phyloP scores from a whole-genome alignment of 2,113 vertebrate genomes.

The Onychorhynchus coronatus region DNA sequence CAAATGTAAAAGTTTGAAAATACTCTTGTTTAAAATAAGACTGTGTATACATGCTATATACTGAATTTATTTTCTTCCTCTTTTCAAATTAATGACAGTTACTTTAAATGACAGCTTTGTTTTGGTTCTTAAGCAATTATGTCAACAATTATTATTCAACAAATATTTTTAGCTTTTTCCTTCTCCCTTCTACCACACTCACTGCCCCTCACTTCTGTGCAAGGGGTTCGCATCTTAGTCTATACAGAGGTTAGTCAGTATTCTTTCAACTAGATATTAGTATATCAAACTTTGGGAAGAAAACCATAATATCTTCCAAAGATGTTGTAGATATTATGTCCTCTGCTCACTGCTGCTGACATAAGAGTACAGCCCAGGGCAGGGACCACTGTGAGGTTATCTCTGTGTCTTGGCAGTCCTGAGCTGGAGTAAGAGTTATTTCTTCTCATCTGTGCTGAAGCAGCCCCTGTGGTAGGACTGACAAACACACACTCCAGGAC shows the following conservation, averaged over 20 bases:
- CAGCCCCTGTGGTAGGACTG: not conserved
- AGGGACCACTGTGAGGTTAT: not conserved
- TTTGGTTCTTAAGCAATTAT: not conserved
- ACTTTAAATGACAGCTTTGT: not conserved
- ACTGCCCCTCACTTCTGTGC: accelerated
- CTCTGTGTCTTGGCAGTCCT: not conserved
- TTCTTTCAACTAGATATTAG: not conserved
- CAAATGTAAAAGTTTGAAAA: constrained; percentile 44
- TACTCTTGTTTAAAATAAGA: not conserved
- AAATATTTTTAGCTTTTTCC: accelerated
- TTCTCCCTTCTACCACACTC: no score
- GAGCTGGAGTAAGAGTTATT: not conserved
- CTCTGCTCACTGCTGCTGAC: not conserved
- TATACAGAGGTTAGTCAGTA: not conserved
- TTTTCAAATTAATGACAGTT: not conserved
- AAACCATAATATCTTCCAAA: not conserved
- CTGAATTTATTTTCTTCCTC: not conserved
- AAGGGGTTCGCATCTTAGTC: not conserved
- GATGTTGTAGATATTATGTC: not conserved
- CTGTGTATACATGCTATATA: not conserved
- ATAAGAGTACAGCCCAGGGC: accelerated
- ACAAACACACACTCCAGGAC: not conserved
- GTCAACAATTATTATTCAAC: no score
- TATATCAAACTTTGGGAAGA: not conserved
- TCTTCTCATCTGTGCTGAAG: not conserved